Evolutionary conservation across 2,797 vertebrate species (phyloP).

Genomic region (Novumbra hubbsi): DNA sequence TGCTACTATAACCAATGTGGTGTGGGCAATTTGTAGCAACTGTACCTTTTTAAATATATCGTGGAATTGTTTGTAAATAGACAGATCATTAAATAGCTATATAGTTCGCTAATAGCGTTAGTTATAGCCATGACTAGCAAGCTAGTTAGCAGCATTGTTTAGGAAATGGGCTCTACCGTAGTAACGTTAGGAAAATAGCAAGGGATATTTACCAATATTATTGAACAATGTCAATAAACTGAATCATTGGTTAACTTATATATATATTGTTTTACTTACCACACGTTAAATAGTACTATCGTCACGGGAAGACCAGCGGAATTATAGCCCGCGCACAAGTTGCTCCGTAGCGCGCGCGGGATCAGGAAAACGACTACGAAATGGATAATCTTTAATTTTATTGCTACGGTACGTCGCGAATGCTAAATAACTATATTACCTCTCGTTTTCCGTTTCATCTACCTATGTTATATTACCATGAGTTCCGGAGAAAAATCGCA

Average conservation of each 20-base stretch:
- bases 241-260: background rate
- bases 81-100: no score
- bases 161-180: no score
- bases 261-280: conserved; percentile 52
- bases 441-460: background rate
- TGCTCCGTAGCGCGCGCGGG: conserved; percentile 60
- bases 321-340: conserved; percentile 49
- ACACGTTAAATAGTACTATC: conserved; percentile 39
- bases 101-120: no score
- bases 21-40: no score
- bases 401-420: background rate
- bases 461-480: background rate
- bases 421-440: background rate
- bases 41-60: no score
- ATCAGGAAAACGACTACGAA: conserved; percentile 29
- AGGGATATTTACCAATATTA: background rate
- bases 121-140: no score
- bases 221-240: background rate
- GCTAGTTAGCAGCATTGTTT: no score
- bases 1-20: no score
- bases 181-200: no score
- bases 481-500: background rate
- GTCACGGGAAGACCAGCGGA: conserved; percentile 31
- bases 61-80: no score
- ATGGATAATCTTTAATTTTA: background rate